Evolutionary conservation across 1,140 invertebrate genomes (phyloP), one percentile per base, ranked within the genome.

Genomic region (Temnothorax longispinosus): DNA sequence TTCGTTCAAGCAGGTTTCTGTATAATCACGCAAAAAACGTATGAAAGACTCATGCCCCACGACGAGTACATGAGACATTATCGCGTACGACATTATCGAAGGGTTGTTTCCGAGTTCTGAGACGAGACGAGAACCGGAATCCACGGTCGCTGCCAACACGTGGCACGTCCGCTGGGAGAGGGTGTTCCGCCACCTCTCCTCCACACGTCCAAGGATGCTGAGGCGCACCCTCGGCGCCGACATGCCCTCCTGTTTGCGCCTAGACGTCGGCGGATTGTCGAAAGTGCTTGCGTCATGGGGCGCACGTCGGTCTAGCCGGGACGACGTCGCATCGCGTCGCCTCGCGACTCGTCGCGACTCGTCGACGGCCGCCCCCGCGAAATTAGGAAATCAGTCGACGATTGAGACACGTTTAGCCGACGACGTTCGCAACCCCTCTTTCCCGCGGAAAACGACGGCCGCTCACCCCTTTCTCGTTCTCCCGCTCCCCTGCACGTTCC

Each of bases 161-260:
- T 69, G 47, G 62, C 44, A 35, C 77, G n/a, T 13, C 13, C 64
- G n/a, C 27, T 10, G 58, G 1, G 35, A 21, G 38, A 21, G 35
- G 65, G 11, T 58, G 35, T 47, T 41, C 65, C 71, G 50, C 52
- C 52, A 71, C 80, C 80, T 72, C 54, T 13, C 27, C 21, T 71
- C 35, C 35, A 15, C 47, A 21, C 41, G n/a, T 78, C 50, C 41
- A 13, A 27, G 47, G 27, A 52, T 56, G 27, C 56, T 13, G 38
- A 32, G 21, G 52, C 38, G 72, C 50, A 72, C 21, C 84, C 64
- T 27, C 64, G 56, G 18, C 62, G 62, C 41, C 81, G 38, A 10
- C 76, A 90, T 90, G 38, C 11, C 58, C 80, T 87, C 84, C 84
- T 89, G 75, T 65, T 90, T 87, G 58, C 38, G 27, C 35, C 72